These are phyloP conservation scores for Harlomillsia oculata DNA, from an alignment of 1,140 invertebrate genomes.

Conservation along the genomic window DNA sequence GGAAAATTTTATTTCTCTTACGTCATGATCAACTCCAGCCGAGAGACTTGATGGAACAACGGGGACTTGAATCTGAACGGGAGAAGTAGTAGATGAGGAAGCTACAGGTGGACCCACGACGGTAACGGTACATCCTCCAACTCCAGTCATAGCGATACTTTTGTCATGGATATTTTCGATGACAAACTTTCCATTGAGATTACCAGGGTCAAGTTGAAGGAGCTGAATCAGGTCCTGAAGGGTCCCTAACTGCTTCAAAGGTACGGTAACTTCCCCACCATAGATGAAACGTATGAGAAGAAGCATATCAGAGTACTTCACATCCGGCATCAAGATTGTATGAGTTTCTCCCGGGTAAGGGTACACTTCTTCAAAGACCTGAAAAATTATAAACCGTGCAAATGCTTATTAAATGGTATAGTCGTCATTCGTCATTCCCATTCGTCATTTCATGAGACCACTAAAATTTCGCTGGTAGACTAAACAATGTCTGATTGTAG, in stretches of 20 bases:
- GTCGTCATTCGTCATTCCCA: no score
- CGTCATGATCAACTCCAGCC: no score
- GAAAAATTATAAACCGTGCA: no score
- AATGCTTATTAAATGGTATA: no score
- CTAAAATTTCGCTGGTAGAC: no score
- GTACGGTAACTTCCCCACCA: slow-evolving; percentile 36
- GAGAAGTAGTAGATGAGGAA: background rate
- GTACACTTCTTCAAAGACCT: slow-evolving; percentile 34
- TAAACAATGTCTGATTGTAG: no score
- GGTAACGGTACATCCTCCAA: slow-evolving; percentile 15
- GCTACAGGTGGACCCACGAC: slow-evolving; percentile 20
- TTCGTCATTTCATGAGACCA: no score
- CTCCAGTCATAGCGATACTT: slow-evolving; percentile 18
- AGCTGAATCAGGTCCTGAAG: slow-evolving; percentile 35
- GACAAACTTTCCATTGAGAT: slow-evolving; percentile 35
- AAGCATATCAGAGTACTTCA: slow-evolving; percentile 34
- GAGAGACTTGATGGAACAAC: slow-evolving; percentile 5
- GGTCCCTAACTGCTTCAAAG: slow-evolving; percentile 34
- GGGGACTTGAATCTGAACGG: slow-evolving; percentile 7
- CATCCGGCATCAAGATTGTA: slow-evolving; percentile 34
- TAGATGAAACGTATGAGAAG: slow-evolving; percentile 34
- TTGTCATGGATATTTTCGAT: slow-evolving; percentile 35
- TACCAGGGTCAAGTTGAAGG: slow-evolving; percentile 33
- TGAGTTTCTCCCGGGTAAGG: slow-evolving; percentile 17
- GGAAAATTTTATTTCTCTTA: no score